Evolutionary conservation across 2,888 invertebrate species (phyloP), one percentile per base, ranked within the genome.

Genomic region (Falcaria lacertinaria): DNA sequence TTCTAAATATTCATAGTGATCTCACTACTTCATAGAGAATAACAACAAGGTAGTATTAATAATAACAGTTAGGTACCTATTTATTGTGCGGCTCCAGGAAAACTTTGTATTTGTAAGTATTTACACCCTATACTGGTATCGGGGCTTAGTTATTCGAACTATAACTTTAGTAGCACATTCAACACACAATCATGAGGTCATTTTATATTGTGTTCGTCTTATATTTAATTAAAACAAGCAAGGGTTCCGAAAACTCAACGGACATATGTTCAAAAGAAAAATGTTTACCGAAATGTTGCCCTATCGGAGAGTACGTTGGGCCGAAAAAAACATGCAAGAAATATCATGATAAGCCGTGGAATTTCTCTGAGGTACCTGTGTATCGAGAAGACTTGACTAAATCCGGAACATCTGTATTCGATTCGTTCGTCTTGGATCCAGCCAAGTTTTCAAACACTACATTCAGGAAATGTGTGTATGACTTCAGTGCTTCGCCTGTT

Each of bases 241-340:
- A 22, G 6, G 22, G 22, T 6, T 7, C 7, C 7, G 6, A 5
- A 22, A 22, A 22, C 7, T 22, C 22, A 22, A 36, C 13, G n/a
- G 11, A 19, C 8, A 13, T 11, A 19, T 19, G 13, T 40, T 6
- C 16, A 15, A 25, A 16, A 22, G 13, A 39, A n/a, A 42, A 36
- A 8, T 42, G 19, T 17, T 17, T 42, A 17, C 32, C 32, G 5
- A 42, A 42, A 36, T 42, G 42, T 33, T 42, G 42, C 32, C 36
- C 25, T 4, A 14, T 42, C 16, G 36, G 28, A 13, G n/a, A 36
- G 13, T 25, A 25, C 2, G 17, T 36, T 13, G 35, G 15, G 1
- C 14, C 16, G 6, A 36, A 13, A 6, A 36, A 36, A 15, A 13
- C 8, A 13, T 36, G 35, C 14, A 13, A 17, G 13, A 11, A 17